Evolutionary conservation across 2,888 invertebrate genomes (phyloP).

Genomic region (Eutolmus rufibarbis): DNA sequence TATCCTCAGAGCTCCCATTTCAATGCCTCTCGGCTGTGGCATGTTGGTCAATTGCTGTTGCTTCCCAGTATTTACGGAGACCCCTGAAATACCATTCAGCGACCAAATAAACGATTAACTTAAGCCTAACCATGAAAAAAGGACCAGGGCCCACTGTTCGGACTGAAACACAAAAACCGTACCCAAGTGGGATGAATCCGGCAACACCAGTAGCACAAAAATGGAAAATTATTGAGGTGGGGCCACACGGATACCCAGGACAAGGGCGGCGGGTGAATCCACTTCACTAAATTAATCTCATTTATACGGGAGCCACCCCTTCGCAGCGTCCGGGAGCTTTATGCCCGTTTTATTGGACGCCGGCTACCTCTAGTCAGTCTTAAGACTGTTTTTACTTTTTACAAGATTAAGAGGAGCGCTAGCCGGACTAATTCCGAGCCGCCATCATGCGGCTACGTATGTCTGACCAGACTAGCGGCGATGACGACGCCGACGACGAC

Average conservation of each 20-base stretch:
- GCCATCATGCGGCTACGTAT: not conserved
- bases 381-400: conserved; percentile 26
- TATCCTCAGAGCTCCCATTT: conserved; percentile 38
- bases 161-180: conserved; percentile 14
- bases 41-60: conserved; percentile 38
- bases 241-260: not conserved
- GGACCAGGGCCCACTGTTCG: not conserved
- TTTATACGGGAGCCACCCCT: conserved; percentile 20
- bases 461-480: not conserved
- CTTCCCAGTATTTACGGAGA: conserved; percentile 1
- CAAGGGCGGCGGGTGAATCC: not conserved
- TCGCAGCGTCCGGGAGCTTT: conserved; percentile 3
- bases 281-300: conserved; percentile 40
- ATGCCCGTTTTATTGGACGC: conserved; percentile 32
- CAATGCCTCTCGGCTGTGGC: conserved; percentile 9
- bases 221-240: conserved; percentile 41
- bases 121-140: conserved; percentile 42
- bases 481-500: not conserved
- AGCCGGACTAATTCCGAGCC: not conserved
- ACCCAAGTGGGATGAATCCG: conserved; percentile 34
- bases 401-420: conserved; percentile 15
- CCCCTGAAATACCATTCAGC: conserved; percentile 34
- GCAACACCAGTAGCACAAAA: conserved; percentile 28
- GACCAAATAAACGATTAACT: conserved; percentile 42
- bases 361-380: conserved; percentile 18